Conservation (phyloP, 2,113 vertebrate species). For the Merops nubicus region DNA sequence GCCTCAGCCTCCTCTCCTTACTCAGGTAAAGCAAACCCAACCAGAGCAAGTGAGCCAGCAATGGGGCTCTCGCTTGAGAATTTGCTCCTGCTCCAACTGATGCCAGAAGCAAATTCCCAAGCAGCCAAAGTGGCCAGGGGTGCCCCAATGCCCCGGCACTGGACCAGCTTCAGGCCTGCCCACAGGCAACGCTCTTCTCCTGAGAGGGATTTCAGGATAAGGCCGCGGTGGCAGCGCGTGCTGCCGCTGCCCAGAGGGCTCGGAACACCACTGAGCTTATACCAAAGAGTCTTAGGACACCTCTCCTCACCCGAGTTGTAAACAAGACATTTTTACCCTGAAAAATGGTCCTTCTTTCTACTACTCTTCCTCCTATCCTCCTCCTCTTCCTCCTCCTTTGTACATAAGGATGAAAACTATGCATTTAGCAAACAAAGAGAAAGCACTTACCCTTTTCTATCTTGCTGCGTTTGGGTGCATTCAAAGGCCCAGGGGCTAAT, state of each 20-base stretch:
- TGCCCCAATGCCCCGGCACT: accelerated
- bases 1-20: slow-evolving; percentile 53
- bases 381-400: slow-evolving; percentile 71
- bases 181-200: background rate
- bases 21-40: slow-evolving; percentile 53
- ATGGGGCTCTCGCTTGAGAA: background rate
- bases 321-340: slow-evolving; percentile 49
- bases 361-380: slow-evolving; percentile 50
- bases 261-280: slow-evolving; percentile 62
- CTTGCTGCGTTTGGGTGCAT: slow-evolving; percentile 79
- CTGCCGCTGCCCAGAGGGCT: slow-evolving; percentile 26
- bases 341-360: slow-evolving; percentile 40
- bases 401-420: slow-evolving; percentile 85
- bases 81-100: background rate
- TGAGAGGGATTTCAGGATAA: background rate
- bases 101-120: background rate
- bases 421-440: slow-evolving; percentile 96
- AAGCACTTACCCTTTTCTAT: slow-evolving; percentile 88
- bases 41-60: background rate
- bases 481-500: slow-evolving; percentile 74
- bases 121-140: background rate
- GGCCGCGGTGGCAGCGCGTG: background rate
- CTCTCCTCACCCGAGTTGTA: slow-evolving; percentile 59
- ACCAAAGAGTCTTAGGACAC: slow-evolving; percentile 81
- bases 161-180: background rate